Evolutionary conservation across 2,797 vertebrate genomes (phyloP), one percentile per base, ranked within the genome.

Genomic region (Heterohyrax brucei): DNA sequence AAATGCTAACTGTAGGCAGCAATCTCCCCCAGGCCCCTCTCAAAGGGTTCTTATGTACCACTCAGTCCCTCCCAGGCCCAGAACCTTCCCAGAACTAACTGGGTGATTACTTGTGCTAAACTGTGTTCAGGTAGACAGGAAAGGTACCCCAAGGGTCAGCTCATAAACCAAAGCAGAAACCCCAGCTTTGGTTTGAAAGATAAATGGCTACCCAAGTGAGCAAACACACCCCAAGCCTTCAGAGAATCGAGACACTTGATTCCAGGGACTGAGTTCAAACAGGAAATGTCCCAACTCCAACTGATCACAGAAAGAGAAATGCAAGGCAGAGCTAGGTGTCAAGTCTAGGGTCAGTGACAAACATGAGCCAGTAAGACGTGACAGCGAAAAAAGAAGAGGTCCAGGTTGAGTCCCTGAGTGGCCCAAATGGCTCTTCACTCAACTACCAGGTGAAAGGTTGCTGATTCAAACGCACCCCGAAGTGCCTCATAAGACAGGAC

Each of bases 111-210:
- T 39, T 59, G 64, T 24, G 53, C 82, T 82, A 46, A 79, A 83
- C 59, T 21, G 8, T 10, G 26, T 81, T 64, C 22, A n/a, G 22
- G 39, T 5, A 28, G 19, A 87, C 4, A 86, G 70, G 50, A 24
- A 79, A 28, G 61, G 75, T 83, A 33, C 75, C 62, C 26, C 5
- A 61, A 59, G 70, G 18, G 62, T 50, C 70, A 22, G 14, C 28
- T 66, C 75, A 70, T 28, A 33, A 61, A 10, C 33, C 12, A 10
- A 82, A 59, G 53, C 87, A 56, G 85, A 91, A 48, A 78, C 44
- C 16, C 5, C 22, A 94, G 75, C 28, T 90, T 87, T 9, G 62
- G 53, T 78, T 48, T 94, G 59, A 92, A 92, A 94, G 87, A 81
- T 33, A 59, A 86, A 89, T 94, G 91, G 39, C 73, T 64, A 16